These are phyloP conservation scores for Antedon bifida DNA, from an alignment of 35 echinoderm and acorn worm genomes.

Conservation along the genomic window DNA sequence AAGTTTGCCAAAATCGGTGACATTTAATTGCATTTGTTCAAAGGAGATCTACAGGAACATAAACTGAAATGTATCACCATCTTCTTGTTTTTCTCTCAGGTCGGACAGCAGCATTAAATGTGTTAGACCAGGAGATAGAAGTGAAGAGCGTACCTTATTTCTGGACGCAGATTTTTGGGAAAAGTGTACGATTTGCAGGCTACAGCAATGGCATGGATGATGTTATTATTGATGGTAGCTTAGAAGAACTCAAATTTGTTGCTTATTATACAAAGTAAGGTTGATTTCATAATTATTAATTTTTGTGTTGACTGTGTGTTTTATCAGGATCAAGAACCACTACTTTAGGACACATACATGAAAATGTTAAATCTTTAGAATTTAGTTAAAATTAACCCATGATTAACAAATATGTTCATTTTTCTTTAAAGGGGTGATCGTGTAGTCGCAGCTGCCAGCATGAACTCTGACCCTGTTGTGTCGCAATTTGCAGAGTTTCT, in stretches of 20 bases:
- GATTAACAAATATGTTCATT: no score
- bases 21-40: no score
- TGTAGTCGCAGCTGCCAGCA: constrained; percentile 64
- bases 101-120: constrained; percentile 70
- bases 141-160: constrained; percentile 68
- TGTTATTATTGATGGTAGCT: constrained; percentile 43
- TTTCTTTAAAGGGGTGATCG: constrained; percentile 28
- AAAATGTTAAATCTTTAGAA: no score
- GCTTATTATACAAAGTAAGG: constrained; percentile 82
- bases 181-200: constrained; percentile 78
- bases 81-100: constrained; percentile 18
- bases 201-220: constrained; percentile 65
- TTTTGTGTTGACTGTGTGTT: no score
- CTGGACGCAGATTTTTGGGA: constrained; percentile 78
- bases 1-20: no score
- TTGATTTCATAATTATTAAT: background rate
- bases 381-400: no score
- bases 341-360: no score
- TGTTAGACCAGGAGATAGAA: constrained; percentile 49
- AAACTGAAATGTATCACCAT: no score
- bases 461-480: constrained; percentile 76
- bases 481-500: constrained; percentile 74
- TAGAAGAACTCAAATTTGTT: constrained; percentile 69
- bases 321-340: no score
- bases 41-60: no score